Evolutionary conservation across 2,888 invertebrate species (phyloP).

Genomic region (Autographa gamma): DNA sequence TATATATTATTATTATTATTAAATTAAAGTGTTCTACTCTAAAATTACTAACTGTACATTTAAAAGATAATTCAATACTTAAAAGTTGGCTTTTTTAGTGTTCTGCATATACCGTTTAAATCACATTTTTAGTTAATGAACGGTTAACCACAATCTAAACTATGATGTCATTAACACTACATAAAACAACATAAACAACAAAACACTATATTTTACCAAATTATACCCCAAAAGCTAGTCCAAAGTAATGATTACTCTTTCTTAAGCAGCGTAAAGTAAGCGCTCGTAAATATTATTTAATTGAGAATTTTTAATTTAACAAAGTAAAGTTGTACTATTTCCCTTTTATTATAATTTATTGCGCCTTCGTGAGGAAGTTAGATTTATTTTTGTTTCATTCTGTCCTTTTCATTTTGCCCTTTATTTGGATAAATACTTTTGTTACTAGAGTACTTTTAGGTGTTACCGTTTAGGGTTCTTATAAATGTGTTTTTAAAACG

Average conservation of each 20-base stretch:
- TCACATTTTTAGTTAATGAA: too few relatives aligned
- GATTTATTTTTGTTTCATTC: conserved; percentile 29
- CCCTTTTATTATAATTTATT: conserved; percentile 43
- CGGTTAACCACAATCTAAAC: too few relatives aligned
- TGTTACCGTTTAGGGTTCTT: neutral
- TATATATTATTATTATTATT: too few relatives aligned
- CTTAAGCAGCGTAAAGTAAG: conserved; percentile 48
- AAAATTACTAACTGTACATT: too few relatives aligned
- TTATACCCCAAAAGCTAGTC: conserved; percentile 19
- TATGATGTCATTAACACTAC: too few relatives aligned
- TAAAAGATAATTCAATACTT: too few relatives aligned
- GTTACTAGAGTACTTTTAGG: neutral
- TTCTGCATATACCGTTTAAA: too few relatives aligned
- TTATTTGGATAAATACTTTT: neutral
- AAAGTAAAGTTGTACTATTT: conserved; percentile 42
- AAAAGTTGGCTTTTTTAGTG: too few relatives aligned
- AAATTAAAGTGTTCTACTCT: too few relatives aligned
- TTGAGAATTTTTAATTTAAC: conserved; percentile 58
- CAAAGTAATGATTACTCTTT: conserved; percentile 55
- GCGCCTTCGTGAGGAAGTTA: conserved; percentile 1
- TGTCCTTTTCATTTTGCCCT: conserved; percentile 20
- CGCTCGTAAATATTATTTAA: conserved; percentile 57
- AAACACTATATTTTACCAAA: neutral
- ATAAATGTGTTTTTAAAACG: neutral
- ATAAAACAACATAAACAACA: too few relatives aligned